Conservation (phyloP, 2,888 invertebrate species). For the Boloria euphrosyne region DNA sequence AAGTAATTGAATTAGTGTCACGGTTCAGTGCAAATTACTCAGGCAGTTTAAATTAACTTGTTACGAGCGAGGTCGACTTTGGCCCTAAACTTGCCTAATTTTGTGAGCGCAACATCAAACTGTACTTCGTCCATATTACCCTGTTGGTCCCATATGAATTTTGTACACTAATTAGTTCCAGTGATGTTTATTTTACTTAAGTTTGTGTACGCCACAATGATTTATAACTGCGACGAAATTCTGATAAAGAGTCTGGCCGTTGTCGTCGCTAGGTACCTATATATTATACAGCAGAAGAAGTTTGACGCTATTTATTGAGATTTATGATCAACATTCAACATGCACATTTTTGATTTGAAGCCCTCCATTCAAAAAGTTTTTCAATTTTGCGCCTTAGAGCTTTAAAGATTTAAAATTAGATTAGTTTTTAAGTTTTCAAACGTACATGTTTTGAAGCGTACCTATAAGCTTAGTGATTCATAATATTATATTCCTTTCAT, state of each 20-base stretch:
- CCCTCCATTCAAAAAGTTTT: neutral
- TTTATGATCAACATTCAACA: constrained; percentile 5
- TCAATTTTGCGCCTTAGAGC: neutral
- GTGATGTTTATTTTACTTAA: constrained; percentile 77
- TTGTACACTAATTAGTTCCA: constrained; percentile 79
- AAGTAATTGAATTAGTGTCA: constrained; percentile 79
- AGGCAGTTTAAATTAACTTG: constrained; percentile 81
- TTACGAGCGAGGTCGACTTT: constrained; percentile 72
- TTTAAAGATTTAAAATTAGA: neutral
- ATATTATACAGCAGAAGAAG: constrained; percentile 4
- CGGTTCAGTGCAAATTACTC: constrained; percentile 74
- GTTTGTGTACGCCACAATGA: constrained; percentile 71
- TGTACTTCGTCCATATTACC: constrained; percentile 76
- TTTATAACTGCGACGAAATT: constrained; percentile 62
- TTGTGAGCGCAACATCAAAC: constrained; percentile 80
- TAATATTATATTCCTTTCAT: no score
- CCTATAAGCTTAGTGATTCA: no score
- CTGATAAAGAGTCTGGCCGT: constrained; percentile 9
- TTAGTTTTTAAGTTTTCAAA: neutral
- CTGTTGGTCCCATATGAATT: constrained; percentile 79
- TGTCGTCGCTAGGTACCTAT: constrained; percentile 19
- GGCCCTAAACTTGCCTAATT: constrained; percentile 80
- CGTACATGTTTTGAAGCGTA: neutral
- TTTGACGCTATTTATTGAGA: constrained; percentile 7
- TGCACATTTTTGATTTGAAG: constrained; percentile 1